These are phyloP conservation scores for Leptodirus hochenwartii DNA, from an alignment of 2,888 invertebrate genomes.

Conservation along the genomic window DNA sequence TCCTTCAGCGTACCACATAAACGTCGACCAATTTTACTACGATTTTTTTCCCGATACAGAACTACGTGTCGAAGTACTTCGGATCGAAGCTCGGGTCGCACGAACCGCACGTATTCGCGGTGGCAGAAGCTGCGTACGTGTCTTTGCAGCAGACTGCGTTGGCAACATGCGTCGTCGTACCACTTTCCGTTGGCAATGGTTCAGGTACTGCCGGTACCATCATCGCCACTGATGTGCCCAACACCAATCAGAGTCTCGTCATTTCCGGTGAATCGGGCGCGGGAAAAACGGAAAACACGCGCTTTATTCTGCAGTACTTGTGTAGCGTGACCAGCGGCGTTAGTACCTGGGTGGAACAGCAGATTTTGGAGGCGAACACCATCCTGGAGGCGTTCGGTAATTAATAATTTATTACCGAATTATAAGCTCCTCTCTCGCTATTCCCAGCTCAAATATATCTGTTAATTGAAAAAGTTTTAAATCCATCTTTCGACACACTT, in stretches of 20 bases:
- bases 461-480: no score
- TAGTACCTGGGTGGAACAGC: constrained; percentile 88
- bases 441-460: no score
- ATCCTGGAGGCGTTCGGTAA: constrained; percentile 84
- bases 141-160: constrained; percentile 39
- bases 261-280: constrained; percentile 89
- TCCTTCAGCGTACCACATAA: no score
- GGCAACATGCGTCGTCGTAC: no score
- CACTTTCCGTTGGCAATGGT: constrained; percentile 15
- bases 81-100: constrained; percentile 63
- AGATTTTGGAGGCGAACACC: constrained; percentile 85
- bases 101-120: constrained; percentile 79
- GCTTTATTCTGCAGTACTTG: constrained; percentile 78
- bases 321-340: constrained; percentile 68
- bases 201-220: neutral
- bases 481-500: no score
- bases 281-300: constrained; percentile 86
- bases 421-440: neutral
- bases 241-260: constrained; percentile 61
- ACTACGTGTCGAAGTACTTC: constrained; percentile 65
- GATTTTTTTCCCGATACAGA: no score
- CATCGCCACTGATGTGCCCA: constrained; percentile 17
- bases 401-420: constrained; percentile 1
- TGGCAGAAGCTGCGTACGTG: constrained; percentile 77
- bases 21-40: no score